A percentile compares a stretch with the other conserved stretches of the same genome.
Conservation (phyloP, 2,888 invertebrate species). For the Operophtera brumata region DNA sequence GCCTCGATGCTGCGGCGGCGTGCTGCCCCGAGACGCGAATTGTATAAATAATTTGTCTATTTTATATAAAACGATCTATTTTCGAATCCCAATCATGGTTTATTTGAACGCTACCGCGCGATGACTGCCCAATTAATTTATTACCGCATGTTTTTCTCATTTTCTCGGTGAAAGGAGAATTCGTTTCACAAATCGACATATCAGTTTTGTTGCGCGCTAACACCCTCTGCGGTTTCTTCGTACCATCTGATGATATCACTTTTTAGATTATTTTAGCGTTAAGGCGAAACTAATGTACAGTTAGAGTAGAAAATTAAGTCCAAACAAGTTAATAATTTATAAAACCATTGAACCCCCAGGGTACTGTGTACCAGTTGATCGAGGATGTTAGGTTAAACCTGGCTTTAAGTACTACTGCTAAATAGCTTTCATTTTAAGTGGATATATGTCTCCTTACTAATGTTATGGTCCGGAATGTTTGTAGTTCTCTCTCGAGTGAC, state of each 20-base stretch:
- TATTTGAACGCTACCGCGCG: constrained; percentile 64
- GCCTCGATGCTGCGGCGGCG: constrained; percentile 75
- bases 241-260: constrained; percentile 75
- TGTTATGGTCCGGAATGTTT: constrained; percentile 51
- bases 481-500: constrained; percentile 51
- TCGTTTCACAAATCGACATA: constrained; percentile 65
- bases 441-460: constrained; percentile 59
- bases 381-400: constrained; percentile 67
- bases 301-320: constrained; percentile 81
- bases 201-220: constrained; percentile 71
- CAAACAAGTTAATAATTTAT: constrained; percentile 77
- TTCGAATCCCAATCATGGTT: constrained; percentile 64
- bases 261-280: constrained; percentile 80
- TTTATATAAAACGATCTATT: constrained; percentile 56
- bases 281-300: constrained; percentile 83
- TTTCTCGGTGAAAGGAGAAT: constrained; percentile 64
- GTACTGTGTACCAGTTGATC: constrained; percentile 72
- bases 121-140: constrained; percentile 67
- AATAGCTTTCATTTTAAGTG: constrained; percentile 72
- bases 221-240: constrained; percentile 58
- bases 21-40: constrained; percentile 58
- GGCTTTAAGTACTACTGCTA: constrained; percentile 64
- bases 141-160: constrained; percentile 55
- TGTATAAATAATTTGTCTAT: constrained; percentile 60
- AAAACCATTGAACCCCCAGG: constrained; percentile 66